Evolutionary conservation across 2,797 vertebrate genomes (phyloP).

Genomic region (Alcedo quadribrachys): DNA sequence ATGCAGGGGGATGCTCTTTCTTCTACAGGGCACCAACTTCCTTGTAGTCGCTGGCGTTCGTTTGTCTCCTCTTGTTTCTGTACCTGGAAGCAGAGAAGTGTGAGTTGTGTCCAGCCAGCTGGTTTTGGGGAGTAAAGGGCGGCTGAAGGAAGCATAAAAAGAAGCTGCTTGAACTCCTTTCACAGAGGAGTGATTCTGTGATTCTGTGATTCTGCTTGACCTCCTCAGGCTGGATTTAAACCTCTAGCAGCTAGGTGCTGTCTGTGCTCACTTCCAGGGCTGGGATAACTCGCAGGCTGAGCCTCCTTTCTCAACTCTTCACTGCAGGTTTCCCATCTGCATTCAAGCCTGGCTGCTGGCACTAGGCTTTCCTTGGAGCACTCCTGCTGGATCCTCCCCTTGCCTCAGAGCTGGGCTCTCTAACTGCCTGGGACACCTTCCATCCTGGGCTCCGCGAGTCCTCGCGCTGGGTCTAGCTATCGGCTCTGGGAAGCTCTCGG

Average conservation of each 20-base stretch:
- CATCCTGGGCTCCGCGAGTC: background rate
- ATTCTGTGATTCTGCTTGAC: no score
- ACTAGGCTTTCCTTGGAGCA: background rate
- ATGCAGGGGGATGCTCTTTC: background rate
- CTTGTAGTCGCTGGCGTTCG: constrained; percentile 65
- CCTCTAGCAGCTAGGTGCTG: background rate
- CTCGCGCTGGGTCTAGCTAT: background rate
- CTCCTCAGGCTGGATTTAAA: background rate
- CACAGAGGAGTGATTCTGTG: no score
- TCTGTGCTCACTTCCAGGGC: background rate
- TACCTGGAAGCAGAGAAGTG: constrained; percentile 65
- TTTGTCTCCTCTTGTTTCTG: constrained; percentile 65
- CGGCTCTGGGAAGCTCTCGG: background rate
- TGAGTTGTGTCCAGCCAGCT: background rate
- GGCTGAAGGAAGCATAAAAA: background rate
- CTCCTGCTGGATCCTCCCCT: background rate
- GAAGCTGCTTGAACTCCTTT: no score
- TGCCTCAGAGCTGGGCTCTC: background rate
- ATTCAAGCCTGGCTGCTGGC: background rate
- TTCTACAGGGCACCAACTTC: constrained; percentile 69
- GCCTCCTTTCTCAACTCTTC: background rate
- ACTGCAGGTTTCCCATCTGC: background rate
- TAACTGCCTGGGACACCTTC: background rate
- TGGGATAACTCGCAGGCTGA: background rate
- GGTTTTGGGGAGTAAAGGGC: background rate